Evolutionary conservation across 2,113 vertebrate species (phyloP).

Genomic region (Hippolais icterina): DNA sequence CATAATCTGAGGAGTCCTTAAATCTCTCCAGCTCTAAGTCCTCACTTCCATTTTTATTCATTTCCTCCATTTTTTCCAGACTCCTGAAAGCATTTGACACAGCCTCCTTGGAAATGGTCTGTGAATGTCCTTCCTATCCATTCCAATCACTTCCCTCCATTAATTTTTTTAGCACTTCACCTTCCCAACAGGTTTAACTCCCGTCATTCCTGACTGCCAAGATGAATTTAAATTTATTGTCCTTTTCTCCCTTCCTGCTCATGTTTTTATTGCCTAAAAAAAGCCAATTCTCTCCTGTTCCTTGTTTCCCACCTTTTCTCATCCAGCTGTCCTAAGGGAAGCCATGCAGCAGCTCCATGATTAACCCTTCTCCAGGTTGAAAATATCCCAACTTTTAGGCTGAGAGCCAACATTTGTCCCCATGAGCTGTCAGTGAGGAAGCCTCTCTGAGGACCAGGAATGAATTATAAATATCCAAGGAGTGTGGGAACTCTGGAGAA

Average conservation of each 20-base stretch:
- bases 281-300: fast-evolving
- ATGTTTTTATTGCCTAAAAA: background rate
- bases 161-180: background rate
- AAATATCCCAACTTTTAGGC: background rate
- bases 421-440: background rate
- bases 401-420: background rate
- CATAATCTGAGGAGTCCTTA: background rate
- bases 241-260: background rate
- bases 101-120: background rate
- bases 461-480: fast-evolving
- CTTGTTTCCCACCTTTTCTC: background rate
- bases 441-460: background rate
- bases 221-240: background rate
- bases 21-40: fast-evolving
- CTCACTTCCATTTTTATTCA: background rate
- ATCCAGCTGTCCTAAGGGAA: background rate
- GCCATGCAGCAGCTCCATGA: background rate
- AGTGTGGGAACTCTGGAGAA: background rate
- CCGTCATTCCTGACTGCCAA: no score
- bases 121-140: background rate
- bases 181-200: background rate
- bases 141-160: background rate
- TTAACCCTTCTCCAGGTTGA: background rate
- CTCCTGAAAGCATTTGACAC: background rate
- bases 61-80: background rate